Evolutionary conservation across 2,113 vertebrate species (phyloP).

Genomic region (Ceuthmochares aereus): DNA sequence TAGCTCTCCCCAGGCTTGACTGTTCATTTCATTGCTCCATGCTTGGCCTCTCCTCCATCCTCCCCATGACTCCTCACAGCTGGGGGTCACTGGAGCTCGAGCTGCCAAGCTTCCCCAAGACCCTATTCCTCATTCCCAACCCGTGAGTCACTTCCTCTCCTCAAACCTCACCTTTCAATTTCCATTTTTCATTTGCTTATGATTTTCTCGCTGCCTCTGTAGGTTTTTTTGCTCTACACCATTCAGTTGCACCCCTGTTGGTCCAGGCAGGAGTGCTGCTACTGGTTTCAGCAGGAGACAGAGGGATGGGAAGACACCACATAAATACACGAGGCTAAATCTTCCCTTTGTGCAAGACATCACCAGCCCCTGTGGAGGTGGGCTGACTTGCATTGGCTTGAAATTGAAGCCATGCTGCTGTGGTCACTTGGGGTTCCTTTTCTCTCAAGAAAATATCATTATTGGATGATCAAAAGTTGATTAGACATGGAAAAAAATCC

Average conservation of each 20-base stretch:
- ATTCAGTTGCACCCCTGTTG: background rate
- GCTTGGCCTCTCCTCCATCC: background rate
- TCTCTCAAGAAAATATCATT: background rate
- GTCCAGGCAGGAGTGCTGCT: background rate
- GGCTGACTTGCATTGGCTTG: background rate
- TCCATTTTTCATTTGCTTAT: constrained; percentile 50
- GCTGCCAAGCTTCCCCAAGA: constrained; percentile 1
- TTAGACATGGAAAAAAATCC: background rate
- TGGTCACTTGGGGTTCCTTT: background rate
- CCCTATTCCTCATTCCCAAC: constrained; percentile 49
- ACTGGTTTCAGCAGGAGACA: background rate
- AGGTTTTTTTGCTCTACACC: background rate
- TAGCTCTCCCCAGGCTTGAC: background rate
- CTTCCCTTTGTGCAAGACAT: background rate
- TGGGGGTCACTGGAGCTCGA: constrained; percentile 7
- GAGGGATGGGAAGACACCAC: background rate
- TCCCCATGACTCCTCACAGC: background rate
- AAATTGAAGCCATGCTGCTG: background rate
- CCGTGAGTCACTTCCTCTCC: constrained; percentile 50
- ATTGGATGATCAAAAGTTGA: background rate
- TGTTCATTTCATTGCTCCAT: background rate
- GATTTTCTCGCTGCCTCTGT: background rate
- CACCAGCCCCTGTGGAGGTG: background rate
- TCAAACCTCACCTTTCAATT: constrained; percentile 53
- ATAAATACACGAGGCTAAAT: background rate